These are phyloP conservation scores for Eupelmus urozonus DNA, from an alignment of 2,888 invertebrate genomes.

Conservation along the genomic window DNA sequence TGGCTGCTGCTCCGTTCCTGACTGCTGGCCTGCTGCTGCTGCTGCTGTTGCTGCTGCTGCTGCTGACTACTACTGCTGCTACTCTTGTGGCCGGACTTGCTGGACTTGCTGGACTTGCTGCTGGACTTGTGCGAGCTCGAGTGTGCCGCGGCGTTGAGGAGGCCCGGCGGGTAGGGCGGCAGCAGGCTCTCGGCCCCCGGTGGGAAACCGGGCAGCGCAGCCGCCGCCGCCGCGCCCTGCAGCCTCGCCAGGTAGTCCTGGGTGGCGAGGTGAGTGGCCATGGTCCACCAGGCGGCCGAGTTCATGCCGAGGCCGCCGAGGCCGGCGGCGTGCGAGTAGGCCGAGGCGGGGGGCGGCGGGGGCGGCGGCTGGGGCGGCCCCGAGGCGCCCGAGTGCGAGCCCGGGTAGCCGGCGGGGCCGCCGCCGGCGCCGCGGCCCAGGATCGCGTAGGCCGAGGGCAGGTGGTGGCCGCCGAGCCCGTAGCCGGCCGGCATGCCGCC, in stretches of 20 bases:
- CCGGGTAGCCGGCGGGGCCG: conserved; percentile 77
- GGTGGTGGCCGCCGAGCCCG: conserved; percentile 74
- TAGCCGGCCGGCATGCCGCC: conserved; percentile 75
- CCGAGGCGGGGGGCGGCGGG: conserved; percentile 74
- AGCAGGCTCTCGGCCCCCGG: conserved; percentile 78
- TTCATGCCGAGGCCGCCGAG: conserved; percentile 82
- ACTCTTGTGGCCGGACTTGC: conserved; percentile 55
- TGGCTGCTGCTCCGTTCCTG: not conserved
- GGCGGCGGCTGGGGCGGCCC: conserved; percentile 74
- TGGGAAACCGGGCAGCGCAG: conserved; percentile 85
- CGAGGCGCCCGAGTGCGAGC: conserved; percentile 79
- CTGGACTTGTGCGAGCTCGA: conserved; percentile 77
- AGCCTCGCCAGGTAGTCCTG: conserved; percentile 92
- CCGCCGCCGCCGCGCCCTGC: conserved; percentile 87
- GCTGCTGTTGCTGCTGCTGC: conserved; percentile 47
- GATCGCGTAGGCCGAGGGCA: conserved; percentile 77
- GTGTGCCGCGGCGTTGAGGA: conserved; percentile 77
- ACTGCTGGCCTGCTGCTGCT: conserved; percentile 58
- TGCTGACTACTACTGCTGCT: conserved; percentile 55
- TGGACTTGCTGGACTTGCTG: conserved; percentile 68
- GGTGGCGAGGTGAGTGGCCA: conserved; percentile 92
- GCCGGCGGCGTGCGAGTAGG: conserved; percentile 76
- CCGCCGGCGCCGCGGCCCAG: conserved; percentile 73
- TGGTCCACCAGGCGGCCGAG: conserved; percentile 91
- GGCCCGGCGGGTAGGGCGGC: conserved; percentile 81